Conservation (phyloP, 1,140 invertebrate species). For the Atta texana region DNA sequence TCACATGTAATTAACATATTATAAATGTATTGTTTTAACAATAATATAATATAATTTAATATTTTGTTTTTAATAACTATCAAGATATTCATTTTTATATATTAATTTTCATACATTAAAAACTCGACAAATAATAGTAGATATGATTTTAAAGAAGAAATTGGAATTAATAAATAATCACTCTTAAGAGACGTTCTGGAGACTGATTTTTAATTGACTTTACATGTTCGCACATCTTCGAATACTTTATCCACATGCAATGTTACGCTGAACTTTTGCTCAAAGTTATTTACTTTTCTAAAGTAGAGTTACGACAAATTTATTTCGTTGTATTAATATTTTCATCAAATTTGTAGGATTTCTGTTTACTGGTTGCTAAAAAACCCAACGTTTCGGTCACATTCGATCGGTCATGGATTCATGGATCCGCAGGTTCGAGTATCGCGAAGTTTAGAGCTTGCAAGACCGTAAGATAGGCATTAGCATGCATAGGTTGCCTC, state of each 20-base stretch:
- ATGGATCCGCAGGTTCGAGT: slow-evolving; percentile 77
- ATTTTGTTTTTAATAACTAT: background rate
- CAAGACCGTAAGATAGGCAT: slow-evolving; percentile 80
- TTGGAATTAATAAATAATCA: background rate
- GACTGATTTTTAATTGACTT: slow-evolving; percentile 38
- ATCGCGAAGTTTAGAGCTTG: slow-evolving; percentile 70
- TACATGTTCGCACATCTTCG: slow-evolving; percentile 11
- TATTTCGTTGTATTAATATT: background rate
- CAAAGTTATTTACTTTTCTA: slow-evolving; percentile 5
- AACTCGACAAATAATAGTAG: background rate
- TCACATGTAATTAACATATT: background rate
- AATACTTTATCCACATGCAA: slow-evolving; percentile 8
- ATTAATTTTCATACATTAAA: background rate
- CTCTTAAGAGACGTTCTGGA: background rate
- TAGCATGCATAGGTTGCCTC: slow-evolving; percentile 83
- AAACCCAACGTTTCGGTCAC: slow-evolving; percentile 14
- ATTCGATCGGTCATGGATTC: slow-evolving; percentile 47
- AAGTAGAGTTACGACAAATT: slow-evolving; percentile 1
- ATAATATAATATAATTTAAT: background rate
- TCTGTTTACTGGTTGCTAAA: slow-evolving; percentile 56
- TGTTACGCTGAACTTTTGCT: slow-evolving; percentile 6
- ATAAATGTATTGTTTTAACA: background rate
- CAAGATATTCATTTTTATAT: background rate
- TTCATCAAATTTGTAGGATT: background rate
- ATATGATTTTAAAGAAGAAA: background rate